Conservation (phyloP, 2,888 invertebrate species). For the Argyra leucocephala region DNA sequence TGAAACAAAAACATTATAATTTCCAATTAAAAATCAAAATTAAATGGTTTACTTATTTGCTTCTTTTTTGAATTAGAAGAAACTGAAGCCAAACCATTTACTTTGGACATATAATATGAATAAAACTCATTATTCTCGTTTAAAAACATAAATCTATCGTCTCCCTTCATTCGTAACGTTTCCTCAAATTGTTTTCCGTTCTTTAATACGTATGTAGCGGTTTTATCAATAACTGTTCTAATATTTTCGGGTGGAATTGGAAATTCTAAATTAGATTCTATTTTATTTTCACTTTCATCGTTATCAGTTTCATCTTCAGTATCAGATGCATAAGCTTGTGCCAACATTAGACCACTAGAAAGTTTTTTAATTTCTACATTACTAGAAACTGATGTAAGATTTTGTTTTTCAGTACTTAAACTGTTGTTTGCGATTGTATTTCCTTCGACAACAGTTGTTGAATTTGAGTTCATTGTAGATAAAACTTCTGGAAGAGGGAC, state of each 20-base stretch:
- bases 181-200: slow-evolving; percentile 91
- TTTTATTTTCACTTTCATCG: slow-evolving; percentile 12
- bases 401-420: slow-evolving; percentile 18
- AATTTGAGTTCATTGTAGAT: not conserved
- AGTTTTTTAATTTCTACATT: slow-evolving; percentile 36
- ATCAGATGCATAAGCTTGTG: slow-evolving; percentile 51
- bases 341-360: slow-evolving; percentile 45
- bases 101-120: slow-evolving; percentile 67
- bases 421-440: slow-evolving; percentile 33
- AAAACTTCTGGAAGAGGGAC: slow-evolving; percentile 40
- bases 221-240: slow-evolving; percentile 85
- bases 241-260: slow-evolving; percentile 69
- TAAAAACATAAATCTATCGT: slow-evolving; percentile 80
- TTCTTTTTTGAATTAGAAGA: slow-evolving; percentile 8
- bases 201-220: slow-evolving; percentile 91
- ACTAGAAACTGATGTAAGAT: slow-evolving; percentile 12
- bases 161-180: slow-evolving; percentile 71
- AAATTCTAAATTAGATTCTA: slow-evolving; percentile 33
- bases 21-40: not conserved
- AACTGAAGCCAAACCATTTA: slow-evolving; percentile 38
- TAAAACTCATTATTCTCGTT: slow-evolving; percentile 66
- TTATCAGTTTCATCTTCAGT: slow-evolving; percentile 41
- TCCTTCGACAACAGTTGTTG: slow-evolving; percentile 31
- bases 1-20: slow-evolving; percentile 28
- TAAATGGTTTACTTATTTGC: not conserved